These are phyloP conservation scores for Alfaro cultratus DNA, from an alignment of 2,797 vertebrate genomes.

Conservation along the genomic window DNA sequence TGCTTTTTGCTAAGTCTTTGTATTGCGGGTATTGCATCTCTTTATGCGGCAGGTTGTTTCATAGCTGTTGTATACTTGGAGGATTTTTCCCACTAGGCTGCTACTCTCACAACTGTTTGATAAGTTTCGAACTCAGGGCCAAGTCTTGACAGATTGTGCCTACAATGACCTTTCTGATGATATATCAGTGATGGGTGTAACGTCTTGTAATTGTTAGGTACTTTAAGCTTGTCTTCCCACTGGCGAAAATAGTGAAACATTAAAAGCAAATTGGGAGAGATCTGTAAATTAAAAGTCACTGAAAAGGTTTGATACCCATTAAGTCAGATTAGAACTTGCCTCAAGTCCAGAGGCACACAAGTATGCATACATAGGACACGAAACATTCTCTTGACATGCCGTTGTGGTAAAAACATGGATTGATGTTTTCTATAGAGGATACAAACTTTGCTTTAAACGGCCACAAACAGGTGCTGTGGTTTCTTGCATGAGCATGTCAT, in stretches of 20 bases:
- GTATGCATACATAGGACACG: neutral
- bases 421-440: conserved; percentile 19
- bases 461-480: conserved; percentile 43
- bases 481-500: conserved; percentile 55
- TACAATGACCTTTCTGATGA: conserved; percentile 30
- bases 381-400: neutral
- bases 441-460: conserved; percentile 15
- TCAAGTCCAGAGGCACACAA: conserved; percentile 2
- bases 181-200: conserved; percentile 35
- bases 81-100: conserved; percentile 51
- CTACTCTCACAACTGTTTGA: conserved; percentile 43
- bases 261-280: conserved; percentile 8
- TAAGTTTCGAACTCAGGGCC: conserved; percentile 35
- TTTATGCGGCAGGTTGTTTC: conserved; percentile 25
- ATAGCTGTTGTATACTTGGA: conserved; percentile 46
- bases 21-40: conserved; percentile 19
- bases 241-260: conserved; percentile 23
- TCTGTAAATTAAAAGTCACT: conserved; percentile 8
- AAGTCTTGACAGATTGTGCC: conserved; percentile 49
- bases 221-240: conserved; percentile 45
- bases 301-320: conserved; percentile 9
- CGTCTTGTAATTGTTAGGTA: conserved; percentile 32
- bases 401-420: neutral
- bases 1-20: conserved; percentile 46
- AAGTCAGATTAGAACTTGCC: conserved; percentile 25